Evolutionary conservation across 2,797 vertebrate species (phyloP).

Genomic region (Merluccius polli): DNA sequence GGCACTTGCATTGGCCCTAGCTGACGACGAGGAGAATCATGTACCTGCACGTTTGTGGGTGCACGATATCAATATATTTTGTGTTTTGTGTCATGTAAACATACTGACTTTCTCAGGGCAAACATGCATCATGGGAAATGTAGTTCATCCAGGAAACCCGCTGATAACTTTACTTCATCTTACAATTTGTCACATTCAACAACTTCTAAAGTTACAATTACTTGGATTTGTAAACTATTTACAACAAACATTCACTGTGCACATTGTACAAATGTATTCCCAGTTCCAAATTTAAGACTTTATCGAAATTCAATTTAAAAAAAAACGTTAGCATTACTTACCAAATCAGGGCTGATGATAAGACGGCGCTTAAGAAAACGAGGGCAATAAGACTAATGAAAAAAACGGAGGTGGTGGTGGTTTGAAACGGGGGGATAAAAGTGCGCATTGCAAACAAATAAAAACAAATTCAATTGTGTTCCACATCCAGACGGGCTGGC

Average conservation of each 20-base stretch:
- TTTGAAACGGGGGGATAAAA: neutral
- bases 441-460: constrained; percentile 10
- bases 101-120: neutral
- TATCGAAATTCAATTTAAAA: neutral
- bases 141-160: constrained; percentile 3
- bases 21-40: too few relatives aligned
- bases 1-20: too few relatives aligned
- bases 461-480: constrained; percentile 4
- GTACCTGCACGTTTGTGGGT: too few relatives aligned
- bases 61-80: too few relatives aligned
- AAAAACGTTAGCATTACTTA: constrained; percentile 3
- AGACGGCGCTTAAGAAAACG: constrained; percentile 17
- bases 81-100: neutral
- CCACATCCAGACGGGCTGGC: neutral
- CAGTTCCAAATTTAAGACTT: neutral
- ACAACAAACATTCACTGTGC: constrained; percentile 1
- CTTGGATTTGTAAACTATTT: neutral
- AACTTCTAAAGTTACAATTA: constrained; percentile 5
- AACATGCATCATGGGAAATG: constrained; percentile 4
- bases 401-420: constrained; percentile 19
- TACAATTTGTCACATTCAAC: neutral
- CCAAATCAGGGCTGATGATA: constrained; percentile 20
- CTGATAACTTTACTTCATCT: neutral
- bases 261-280: constrained; percentile 5
- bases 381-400: constrained; percentile 21